Evolutionary conservation across 2,797 vertebrate species (phyloP).

Genomic region (Brachymystax lenok): DNA sequence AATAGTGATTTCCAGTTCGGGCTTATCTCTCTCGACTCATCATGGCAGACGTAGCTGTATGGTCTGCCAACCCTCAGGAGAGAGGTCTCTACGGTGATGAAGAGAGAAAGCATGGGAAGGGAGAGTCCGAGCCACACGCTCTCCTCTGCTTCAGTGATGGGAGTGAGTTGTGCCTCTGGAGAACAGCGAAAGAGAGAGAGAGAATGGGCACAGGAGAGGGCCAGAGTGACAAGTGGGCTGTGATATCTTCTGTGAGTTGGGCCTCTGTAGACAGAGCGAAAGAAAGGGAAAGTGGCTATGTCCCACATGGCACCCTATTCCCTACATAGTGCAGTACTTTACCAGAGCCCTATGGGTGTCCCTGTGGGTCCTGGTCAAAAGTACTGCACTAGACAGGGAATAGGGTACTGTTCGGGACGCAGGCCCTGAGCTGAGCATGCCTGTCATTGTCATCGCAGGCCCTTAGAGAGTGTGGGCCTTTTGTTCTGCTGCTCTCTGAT

Average conservation of each 20-base stretch:
- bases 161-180: no score
- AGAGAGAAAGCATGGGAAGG: no score
- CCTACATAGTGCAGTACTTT: not conserved
- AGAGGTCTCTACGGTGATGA: not conserved
- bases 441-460: not conserved
- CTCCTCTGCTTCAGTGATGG: no score
- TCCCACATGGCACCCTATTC: not conserved
- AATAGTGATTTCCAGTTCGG: not conserved
- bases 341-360: no score
- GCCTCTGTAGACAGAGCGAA: not conserved
- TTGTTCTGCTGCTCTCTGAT: no score
- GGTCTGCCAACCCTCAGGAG: not conserved
- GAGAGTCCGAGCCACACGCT: no score
- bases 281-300: not conserved
- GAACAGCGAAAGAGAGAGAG: no score
- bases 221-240: not conserved
- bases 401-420: not conserved
- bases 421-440: not conserved
- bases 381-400: no score
- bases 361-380: no score
- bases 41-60: not conserved
- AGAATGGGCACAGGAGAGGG: not conserved
- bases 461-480: not conserved
- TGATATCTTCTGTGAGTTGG: not conserved
- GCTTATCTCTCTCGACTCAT: not conserved